phyloP scores from a whole-genome alignment of 2,113 vertebrate species.

The Ibidorhyncha struthersii region DNA sequence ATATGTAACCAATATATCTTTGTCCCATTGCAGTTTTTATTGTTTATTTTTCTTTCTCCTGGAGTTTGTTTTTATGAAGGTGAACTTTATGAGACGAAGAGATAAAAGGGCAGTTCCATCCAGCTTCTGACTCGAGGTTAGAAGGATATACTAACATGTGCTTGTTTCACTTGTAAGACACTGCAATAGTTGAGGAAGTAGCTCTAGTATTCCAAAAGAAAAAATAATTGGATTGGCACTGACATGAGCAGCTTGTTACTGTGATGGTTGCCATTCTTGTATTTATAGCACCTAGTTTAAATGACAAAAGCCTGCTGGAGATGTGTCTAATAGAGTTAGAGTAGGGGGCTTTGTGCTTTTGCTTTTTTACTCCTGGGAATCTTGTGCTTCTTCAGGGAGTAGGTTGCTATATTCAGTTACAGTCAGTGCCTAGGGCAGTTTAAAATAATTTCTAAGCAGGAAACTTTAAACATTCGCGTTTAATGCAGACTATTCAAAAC shows the following conservation, averaged over 20 bases:
- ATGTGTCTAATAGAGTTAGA: neutral
- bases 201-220: neutral
- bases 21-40: no score
- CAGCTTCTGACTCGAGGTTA: no score
- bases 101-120: no score
- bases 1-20: no score
- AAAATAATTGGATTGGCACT: neutral
- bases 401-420: neutral
- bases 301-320: neutral
- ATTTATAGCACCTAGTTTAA: neutral
- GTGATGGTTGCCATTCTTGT: neutral
- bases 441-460: neutral
- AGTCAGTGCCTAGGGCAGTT: neutral
- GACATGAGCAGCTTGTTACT: neutral
- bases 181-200: no score
- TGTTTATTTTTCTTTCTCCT: no score
- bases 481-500: neutral
- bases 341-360: neutral
- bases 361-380: neutral
- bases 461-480: neutral
- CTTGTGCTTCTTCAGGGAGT: neutral
- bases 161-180: no score
- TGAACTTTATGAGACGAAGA: no score
- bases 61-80: no score
- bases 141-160: no score